Evolutionary conservation across 2,888 invertebrate species (phyloP), one percentile per base, ranked within the genome.

Genomic region (Arctia plantaginis): DNA sequence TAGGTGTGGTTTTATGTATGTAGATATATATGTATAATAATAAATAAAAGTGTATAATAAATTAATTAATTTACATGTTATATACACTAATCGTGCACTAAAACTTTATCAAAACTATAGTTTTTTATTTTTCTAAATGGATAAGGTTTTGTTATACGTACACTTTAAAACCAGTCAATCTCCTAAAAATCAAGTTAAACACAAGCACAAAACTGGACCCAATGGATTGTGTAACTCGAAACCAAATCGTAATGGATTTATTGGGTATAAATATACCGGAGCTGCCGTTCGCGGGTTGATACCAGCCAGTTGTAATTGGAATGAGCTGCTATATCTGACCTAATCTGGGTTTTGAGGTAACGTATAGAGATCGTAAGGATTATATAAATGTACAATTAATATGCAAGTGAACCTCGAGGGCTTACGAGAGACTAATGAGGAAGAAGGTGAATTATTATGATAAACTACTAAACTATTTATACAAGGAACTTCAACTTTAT

Each of bases 191-290:
- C 13, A 20, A 44, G 13, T 20, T 62, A 69, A 55, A 69, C 30
- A 67, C 76, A 35, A 30, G 8, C 67, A 47, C 51, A 71, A 76
- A 79, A 74, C 44, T 66, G 67, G n/a, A 66, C 47, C 47, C 76
- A 77, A 70, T 76, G 64, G 72, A 69, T 78, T 77, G 62, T 81
- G 70, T 77, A 79, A 76, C 72, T 72, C 77, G 71, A 74, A 69
- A n/a, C 74, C 47, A 78, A 78, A 77, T 67, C 66, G 69, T 81
- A 82, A 82, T 83, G 75, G 77, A 78, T 83, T 77, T 75, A 76
- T 81, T 74, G 68, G 67, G 77, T 77, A 78, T 68, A 84, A 82
- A 84, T 79, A 85, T 85, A 84, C 62, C 76, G 70, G 68, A 67
- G 72, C 78, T 70, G 70, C 41, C 71, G 73, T 65, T 73, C 74